These are phyloP conservation scores for Bos taurus DNA, from an alignment of 2,113 vertebrate genomes.

Conservation along the genomic window DNA sequence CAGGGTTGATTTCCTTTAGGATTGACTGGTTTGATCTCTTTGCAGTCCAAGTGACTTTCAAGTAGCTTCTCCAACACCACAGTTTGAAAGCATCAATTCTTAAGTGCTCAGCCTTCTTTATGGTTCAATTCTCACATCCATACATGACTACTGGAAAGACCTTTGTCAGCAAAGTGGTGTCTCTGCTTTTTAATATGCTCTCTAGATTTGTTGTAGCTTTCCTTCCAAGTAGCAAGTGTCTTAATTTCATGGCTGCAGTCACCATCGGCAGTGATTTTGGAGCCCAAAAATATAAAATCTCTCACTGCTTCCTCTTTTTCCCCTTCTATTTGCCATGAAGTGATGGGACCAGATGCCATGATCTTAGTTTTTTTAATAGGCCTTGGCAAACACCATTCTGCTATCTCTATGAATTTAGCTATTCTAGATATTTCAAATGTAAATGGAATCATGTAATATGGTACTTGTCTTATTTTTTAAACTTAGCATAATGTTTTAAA, in stretches of 20 bases:
- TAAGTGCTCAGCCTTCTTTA: not conserved
- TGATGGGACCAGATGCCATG: not conserved
- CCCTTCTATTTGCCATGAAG: not conserved
- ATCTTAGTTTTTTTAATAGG: not conserved
- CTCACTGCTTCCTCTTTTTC: not conserved
- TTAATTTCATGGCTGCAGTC: not conserved
- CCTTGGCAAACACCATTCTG: not conserved
- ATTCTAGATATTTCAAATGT: not conserved
- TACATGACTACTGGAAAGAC: not conserved
- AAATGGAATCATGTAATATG: not conserved
- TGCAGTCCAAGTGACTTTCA: not conserved
- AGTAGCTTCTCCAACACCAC: not conserved
- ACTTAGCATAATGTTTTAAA: not conserved
- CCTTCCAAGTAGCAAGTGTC: not conserved
- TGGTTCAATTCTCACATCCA: not conserved
- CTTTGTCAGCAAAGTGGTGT: not conserved
- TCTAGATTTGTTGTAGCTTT: not conserved
- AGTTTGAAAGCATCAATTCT: not conserved
- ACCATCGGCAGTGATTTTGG: not conserved
- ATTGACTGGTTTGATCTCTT: not conserved
- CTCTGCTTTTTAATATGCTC: not conserved
- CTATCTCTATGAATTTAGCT: not conserved
- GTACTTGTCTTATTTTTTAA: not conserved
- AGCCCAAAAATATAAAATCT: not conserved
- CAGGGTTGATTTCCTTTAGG: not conserved